Conservation (phyloP, 2,888 invertebrate genomes). For the Dinocampus coccinellae region DNA sequence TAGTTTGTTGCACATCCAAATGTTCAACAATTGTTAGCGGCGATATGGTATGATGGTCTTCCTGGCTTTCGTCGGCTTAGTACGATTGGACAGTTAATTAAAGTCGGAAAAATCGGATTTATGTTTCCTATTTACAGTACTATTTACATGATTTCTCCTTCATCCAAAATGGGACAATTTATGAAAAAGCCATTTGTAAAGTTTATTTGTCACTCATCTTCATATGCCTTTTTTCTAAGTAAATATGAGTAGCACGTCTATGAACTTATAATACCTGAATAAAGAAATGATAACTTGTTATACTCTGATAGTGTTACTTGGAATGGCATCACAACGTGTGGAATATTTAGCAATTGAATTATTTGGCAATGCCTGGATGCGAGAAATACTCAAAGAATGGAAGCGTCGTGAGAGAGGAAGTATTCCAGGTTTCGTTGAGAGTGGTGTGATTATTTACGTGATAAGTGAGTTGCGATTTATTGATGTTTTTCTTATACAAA, state of each 20-base stretch:
- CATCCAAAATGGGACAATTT: slow-evolving; percentile 87
- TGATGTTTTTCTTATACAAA: too few species aligned
- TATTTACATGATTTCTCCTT: slow-evolving; percentile 92
- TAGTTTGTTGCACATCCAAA: slow-evolving; percentile 99
- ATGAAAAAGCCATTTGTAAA: slow-evolving; percentile 99
- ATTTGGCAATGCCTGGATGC: slow-evolving; percentile 83
- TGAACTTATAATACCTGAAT: too few species aligned
- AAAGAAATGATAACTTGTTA: too few species aligned
- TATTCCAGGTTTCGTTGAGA: slow-evolving; percentile 84
- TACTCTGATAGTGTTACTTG: slow-evolving; percentile 81
- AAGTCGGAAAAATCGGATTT: slow-evolving; percentile 87
- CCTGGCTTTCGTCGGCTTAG: slow-evolving; percentile 95
- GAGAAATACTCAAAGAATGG: slow-evolving; percentile 82
- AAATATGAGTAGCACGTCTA: slow-evolving; percentile 69
- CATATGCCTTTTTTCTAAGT: slow-evolving; percentile 96
- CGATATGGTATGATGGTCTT: slow-evolving; percentile 98
- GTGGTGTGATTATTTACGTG: slow-evolving; percentile 88
- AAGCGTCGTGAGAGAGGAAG: slow-evolving; percentile 83
- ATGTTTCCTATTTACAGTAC: slow-evolving; percentile 95
- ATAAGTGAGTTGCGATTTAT: slow-evolving; percentile 76
- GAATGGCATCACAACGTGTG: slow-evolving; percentile 92
- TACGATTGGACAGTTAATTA: slow-evolving; percentile 87
- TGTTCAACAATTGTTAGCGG: slow-evolving; percentile 95
- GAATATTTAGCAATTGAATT: slow-evolving; percentile 85
- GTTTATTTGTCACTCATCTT: slow-evolving; percentile 96